Evolutionary conservation across 2,888 invertebrate species (phyloP), one percentile per base, ranked within the genome.

Genomic region (Polydrusus tereticollis): DNA sequence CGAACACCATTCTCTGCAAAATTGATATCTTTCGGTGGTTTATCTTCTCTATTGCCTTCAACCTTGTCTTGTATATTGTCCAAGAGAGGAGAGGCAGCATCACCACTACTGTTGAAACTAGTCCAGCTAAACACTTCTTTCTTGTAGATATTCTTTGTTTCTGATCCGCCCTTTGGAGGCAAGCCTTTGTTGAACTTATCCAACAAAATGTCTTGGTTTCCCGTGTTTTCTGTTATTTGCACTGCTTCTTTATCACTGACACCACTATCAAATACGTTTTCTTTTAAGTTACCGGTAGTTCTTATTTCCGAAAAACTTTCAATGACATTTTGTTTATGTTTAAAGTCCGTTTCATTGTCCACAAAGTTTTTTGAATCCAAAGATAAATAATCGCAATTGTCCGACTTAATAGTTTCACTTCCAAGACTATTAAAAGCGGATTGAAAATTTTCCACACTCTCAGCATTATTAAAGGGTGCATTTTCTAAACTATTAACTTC

Each of bases 321-420:
- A 12, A 68, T 14, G 16, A 72, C 68, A n/a, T 63, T 58, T 67
- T 60, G 59, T 47, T 73, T 66, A 45, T 52, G 60, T 16, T 67
- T 71, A 21, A 71, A 70, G 3, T 63, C 58, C 45, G 60, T 67
- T 50, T 67, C 73, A 21, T 73, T 69, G 38, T 73, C 47, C 65
- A 16, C 66, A 66, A 59, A 58, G 26, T 64, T 47, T 74, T 67
- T 69, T 36, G 45, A 36, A 16, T 72, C 72, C 6, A 72, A 18
- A 16, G 68, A 68, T 52, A 58, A 72, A 63, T 41, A 72, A 26
- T 72, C 72, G 33, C 72, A 63, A 20, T 72, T 64, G 10, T 72
- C 72, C 36, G 72, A 72, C 41, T 58, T 72, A 20, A 72, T 10
- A 16, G 68, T 72, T 38, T 63, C 71, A 33, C 47, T 59, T 29